Evolutionary conservation across 1,140 invertebrate genomes (phyloP), one percentile per base, ranked within the genome.

Genomic region (Scaptomyza hsui): DNA sequence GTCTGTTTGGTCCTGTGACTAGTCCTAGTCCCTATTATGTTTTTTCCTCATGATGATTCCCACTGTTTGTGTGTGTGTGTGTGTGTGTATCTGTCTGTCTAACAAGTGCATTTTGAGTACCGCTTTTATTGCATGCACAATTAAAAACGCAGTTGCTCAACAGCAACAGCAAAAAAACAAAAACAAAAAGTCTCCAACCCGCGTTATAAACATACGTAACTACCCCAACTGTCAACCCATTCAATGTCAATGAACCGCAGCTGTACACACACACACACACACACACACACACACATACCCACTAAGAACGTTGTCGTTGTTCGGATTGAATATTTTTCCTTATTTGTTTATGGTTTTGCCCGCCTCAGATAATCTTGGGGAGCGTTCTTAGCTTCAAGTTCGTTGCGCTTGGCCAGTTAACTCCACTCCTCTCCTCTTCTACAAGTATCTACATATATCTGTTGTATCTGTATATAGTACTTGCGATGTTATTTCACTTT

Each of bases 281-380:
- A 61, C 29, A 63, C 49, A 75, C 32, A 39, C 19, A 37, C 41
- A 49, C 29, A 39, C 55, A 35, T 26, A 39, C 75, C 76, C 64
- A 67, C 68, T 55, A 53, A 44, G 60, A 56, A 24, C 42, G 62
- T n/a, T 37, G 3, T 78, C 26, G 80, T 76, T 71, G 72, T 53
- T 72, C 10, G 53, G 48, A 67, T 71, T 83, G 80, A 83, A 80
- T 85, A 86, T 78, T 78, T 81, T 75, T 88, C 73, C 86, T 82
- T 86, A 86, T 86, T 86, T 86, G 81, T 86, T 86, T 86, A 86
- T 81, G 81, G 81, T 78, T 86, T 86, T 69, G 55, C 74, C 61
- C 62, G 81, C 65, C 81, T 86, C 60, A 70, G 81, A 88, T 86
- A 88, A 86, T 86, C 81, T 86, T 88, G 82, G 74, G 72, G 76